Percentiles rank a stretch among this genome's conserved stretches.
phyloP scores from a whole-genome alignment of 2,113 vertebrate genomes.

The Lota lota region DNA sequence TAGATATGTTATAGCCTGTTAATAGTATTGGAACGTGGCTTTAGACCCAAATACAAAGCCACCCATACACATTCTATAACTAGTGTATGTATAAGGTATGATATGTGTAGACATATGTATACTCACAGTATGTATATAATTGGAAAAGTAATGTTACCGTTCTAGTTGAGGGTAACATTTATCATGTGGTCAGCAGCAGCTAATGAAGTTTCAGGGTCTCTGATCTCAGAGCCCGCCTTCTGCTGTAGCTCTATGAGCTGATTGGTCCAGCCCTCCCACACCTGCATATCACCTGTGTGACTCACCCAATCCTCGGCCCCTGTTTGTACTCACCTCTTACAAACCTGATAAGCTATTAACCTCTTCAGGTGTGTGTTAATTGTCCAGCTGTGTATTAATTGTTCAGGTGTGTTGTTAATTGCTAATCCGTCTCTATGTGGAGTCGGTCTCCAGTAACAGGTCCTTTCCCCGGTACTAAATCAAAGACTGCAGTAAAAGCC shows the following conservation, averaged over 20 bases:
- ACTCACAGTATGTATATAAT: too few relatives aligned
- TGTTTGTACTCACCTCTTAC: constrained; percentile 14
- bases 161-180: too few relatives aligned
- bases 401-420: constrained; percentile 11
- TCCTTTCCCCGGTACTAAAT: constrained; percentile 69
- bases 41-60: constrained; percentile 6
- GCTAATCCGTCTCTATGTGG: constrained; percentile 50
- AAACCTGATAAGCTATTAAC: too few relatives aligned
- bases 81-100: too few relatives aligned
- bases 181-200: too few relatives aligned
- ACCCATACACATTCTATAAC: too few relatives aligned
- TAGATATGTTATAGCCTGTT: background rate
- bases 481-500: constrained; percentile 68
- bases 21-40: constrained; percentile 30
- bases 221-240: too few relatives aligned
- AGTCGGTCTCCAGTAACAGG: constrained; percentile 42
- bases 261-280: background rate
- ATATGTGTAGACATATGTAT: too few relatives aligned
- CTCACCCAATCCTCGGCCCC: constrained; percentile 30
- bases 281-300: constrained; percentile 24
- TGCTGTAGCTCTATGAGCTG: constrained; percentile 6
- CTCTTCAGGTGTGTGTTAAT: too few relatives aligned
- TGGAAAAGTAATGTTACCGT: too few relatives aligned
- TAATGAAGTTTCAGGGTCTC: too few relatives aligned
- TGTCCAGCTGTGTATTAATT: too few relatives aligned